Percentiles rank a stretch among this genome's conserved stretches.
Conservation (phyloP, 2,888 invertebrate genomes). For the Odontocerum albicorne region DNA sequence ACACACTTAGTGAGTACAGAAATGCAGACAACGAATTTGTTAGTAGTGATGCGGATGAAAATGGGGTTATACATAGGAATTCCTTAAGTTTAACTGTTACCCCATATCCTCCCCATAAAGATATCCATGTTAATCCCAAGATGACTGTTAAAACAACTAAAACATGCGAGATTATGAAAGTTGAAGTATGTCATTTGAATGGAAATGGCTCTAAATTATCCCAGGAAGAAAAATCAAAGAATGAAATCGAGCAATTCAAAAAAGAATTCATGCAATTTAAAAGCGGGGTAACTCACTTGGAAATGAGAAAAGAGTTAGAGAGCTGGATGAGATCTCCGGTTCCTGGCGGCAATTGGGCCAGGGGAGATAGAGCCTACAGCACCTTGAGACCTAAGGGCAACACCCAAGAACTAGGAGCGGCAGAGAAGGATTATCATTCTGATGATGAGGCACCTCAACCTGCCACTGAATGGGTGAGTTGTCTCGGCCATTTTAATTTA, state of each 20-base stretch:
- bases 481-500: too few species aligned
- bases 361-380: conserved; percentile 41
- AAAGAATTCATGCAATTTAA: conserved; percentile 5
- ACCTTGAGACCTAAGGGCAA: conserved; percentile 41
- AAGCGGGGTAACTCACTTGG: conserved; percentile 8
- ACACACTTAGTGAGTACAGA: conserved; percentile 38
- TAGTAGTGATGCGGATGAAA: conserved; percentile 4
- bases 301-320: not conserved
- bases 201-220: not conserved
- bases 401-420: conserved; percentile 24
- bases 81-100: conserved; percentile 34
- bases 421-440: conserved; percentile 42
- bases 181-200: conserved; percentile 15
- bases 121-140: conserved; percentile 58
- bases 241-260: not conserved
- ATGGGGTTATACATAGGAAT: conserved; percentile 28
- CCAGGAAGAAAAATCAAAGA: not conserved
- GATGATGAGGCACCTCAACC: conserved; percentile 39
- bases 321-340: conserved; percentile 14
- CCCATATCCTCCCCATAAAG: conserved; percentile 45
- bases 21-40: conserved; percentile 28
- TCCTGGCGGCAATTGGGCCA: conserved; percentile 11
- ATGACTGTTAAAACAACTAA: conserved; percentile 44
- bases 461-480: conserved; percentile 28
- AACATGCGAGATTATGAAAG: conserved; percentile 19